Percentiles rank a stretch among this genome's conserved stretches.
phyloP scores from a whole-genome alignment of 1,140 invertebrate species.

The Eciton burchellii region DNA sequence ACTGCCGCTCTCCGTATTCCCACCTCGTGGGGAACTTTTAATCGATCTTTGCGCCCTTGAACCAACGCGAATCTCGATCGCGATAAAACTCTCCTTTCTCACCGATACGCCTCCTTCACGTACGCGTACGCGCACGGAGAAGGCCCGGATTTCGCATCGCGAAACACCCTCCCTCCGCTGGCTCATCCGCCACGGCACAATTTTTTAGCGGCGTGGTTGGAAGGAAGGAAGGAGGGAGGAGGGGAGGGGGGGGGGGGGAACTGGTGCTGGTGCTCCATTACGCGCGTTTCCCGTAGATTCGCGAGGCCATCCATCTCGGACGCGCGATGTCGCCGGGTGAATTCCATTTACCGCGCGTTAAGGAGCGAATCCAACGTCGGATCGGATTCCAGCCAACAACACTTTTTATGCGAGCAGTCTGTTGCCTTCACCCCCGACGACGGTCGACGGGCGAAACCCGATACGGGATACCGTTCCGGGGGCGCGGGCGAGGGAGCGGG shows the following conservation, averaged over 20 bases:
- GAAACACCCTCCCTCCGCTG: not conserved
- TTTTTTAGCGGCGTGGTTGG: no score
- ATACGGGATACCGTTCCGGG: slow-evolving; percentile 12
- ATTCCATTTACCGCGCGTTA: slow-evolving; percentile 27
- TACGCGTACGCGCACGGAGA: no score
- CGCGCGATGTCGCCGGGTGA: not conserved
- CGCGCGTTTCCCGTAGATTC: not conserved
- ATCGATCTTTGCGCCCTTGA: no score
- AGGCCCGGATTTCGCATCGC: not conserved
- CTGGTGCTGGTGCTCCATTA: not conserved
- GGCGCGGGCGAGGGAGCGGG: not conserved
- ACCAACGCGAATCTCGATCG: not conserved
- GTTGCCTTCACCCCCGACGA: not conserved
- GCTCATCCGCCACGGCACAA: not conserved
- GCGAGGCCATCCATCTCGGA: not conserved
- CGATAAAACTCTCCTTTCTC: not conserved
- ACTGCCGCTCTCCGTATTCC: slow-evolving; percentile 1
- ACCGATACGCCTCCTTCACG: no score
- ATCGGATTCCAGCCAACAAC: not conserved
- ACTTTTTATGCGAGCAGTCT: slow-evolving; percentile 4
- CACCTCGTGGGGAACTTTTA: slow-evolving; percentile 37
- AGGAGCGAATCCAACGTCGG: slow-evolving; percentile 2
- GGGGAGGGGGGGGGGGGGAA: not conserved
- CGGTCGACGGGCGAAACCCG: slow-evolving; percentile 16
- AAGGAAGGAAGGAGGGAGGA: not conserved